phyloP scores from a whole-genome alignment of 2,888 invertebrate species.

The Tethea ocularis region DNA sequence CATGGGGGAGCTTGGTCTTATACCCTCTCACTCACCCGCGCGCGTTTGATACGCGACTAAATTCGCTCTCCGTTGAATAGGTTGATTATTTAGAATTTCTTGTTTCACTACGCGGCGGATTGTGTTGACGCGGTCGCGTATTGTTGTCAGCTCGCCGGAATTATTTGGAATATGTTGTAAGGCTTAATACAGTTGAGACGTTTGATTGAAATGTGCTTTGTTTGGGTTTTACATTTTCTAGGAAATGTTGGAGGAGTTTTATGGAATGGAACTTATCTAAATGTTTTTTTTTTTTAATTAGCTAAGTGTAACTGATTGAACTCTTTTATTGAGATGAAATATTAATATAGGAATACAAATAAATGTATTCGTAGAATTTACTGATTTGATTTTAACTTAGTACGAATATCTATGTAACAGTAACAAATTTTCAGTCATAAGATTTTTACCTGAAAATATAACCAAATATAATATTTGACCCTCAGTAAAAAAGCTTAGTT shows the following conservation, averaged over 20 bases:
- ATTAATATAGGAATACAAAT: too few species aligned
- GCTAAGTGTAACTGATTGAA: too few species aligned
- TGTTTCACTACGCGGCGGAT: constrained; percentile 48
- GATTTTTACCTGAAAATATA: not conserved
- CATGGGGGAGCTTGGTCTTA: constrained; percentile 80
- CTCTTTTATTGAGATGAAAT: too few species aligned
- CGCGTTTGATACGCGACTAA: constrained; percentile 72
- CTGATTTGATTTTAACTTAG: too few species aligned
- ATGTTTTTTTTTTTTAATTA: not conserved
- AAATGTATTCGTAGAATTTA: too few species aligned
- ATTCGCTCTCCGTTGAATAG: constrained; percentile 74
- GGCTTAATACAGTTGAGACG: not conserved
- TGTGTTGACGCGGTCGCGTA: constrained; percentile 36
- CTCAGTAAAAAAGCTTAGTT: not conserved
- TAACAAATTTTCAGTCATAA: too few species aligned
- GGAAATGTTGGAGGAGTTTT: not conserved
- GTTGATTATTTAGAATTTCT: constrained; percentile 79
- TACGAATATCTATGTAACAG: too few species aligned
- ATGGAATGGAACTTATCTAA: not conserved
- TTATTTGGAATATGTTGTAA: constrained; percentile 9
- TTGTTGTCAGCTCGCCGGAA: constrained; percentile 8
- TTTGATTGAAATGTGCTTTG: constrained; percentile 5
- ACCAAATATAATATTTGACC: not conserved
- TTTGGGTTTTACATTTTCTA: not conserved
- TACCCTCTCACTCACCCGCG: constrained; percentile 80